Percentiles rank a stretch among this genome's conserved stretches.
Conservation (phyloP, 92 coral and sea anemone genomes). For the Montipora capitata region DNA sequence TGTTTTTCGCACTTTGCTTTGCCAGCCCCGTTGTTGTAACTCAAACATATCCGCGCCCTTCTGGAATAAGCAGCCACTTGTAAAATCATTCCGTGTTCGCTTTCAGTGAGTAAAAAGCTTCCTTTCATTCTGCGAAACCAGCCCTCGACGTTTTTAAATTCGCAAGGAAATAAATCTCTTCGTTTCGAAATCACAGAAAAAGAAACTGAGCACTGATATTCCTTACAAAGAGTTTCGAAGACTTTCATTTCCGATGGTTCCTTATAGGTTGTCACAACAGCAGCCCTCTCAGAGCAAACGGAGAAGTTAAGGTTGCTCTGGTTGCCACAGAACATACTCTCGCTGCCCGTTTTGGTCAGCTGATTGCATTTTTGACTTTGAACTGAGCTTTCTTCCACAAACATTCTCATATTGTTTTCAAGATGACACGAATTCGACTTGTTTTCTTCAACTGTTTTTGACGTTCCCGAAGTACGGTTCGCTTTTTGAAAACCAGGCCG, state of each 20-base stretch:
- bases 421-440: too few relatives aligned
- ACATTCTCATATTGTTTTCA: too few relatives aligned
- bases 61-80: conserved; percentile 55
- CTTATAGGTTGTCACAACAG: background rate
- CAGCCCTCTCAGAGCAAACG: background rate
- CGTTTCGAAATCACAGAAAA: conserved; percentile 57
- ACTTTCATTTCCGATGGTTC: conserved; percentile 51
- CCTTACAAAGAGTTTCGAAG: conserved; percentile 69
- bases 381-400: too few relatives aligned
- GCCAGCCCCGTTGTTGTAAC: conserved; percentile 24
- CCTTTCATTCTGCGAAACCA: conserved; percentile 65
- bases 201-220: conserved; percentile 41
- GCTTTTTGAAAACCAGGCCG: too few relatives aligned
- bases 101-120: conserved; percentile 57
- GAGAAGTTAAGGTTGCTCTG: too few relatives aligned
- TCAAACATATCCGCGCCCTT: conserved; percentile 59
- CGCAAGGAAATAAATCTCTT: conserved; percentile 51
- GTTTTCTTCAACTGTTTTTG: too few relatives aligned
- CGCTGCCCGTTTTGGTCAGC: too few relatives aligned
- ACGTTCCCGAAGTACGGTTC: too few relatives aligned
- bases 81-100: conserved; percentile 34
- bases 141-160: conserved; percentile 28
- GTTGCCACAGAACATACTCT: conserved; percentile 44
- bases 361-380: too few relatives aligned
- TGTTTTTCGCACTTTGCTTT: conserved; percentile 40